These are phyloP conservation scores for Eretmochelys imbricata DNA, from an alignment of 2,113 vertebrate species.

Conservation along the genomic window DNA sequence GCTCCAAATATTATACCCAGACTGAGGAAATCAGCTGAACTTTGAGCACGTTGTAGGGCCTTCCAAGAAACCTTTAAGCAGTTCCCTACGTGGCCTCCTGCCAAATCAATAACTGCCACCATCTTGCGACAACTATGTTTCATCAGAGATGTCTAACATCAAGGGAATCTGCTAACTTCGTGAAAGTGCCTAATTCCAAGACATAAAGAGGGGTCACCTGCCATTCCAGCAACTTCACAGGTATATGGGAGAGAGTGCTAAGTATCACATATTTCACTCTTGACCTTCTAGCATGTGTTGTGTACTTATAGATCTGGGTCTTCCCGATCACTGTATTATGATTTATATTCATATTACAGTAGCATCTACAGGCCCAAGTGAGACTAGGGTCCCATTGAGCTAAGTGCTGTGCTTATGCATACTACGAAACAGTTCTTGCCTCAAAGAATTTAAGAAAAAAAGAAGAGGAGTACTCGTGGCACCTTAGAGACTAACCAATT, in stretches of 20 bases:
- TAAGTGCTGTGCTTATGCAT: neutral
- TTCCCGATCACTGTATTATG: neutral
- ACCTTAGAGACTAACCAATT: too few relatives aligned
- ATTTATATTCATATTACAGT: fast-evolving
- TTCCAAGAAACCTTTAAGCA: too few relatives aligned
- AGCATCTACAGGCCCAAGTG: neutral
- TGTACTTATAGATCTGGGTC: neutral
- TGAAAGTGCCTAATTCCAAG: neutral
- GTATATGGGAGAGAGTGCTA: neutral
- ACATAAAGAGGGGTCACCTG: fast-evolving
- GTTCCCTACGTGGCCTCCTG: neutral
- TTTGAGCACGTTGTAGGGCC: neutral
- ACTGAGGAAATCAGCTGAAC: neutral
- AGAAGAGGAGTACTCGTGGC: too few relatives aligned
- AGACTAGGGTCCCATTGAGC: neutral
- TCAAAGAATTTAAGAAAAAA: neutral
- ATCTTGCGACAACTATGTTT: neutral
- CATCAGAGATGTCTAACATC: neutral
- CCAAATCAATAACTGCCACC: neutral
- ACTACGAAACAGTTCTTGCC: neutral
- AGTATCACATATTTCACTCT: neutral
- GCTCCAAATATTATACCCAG: fast-evolving
- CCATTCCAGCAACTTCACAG: neutral
- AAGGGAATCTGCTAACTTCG: neutral
- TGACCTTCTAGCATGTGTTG: neutral